phyloP scores from a whole-genome alignment of 1,140 invertebrate species.

The Penaeus chinensis region DNA sequence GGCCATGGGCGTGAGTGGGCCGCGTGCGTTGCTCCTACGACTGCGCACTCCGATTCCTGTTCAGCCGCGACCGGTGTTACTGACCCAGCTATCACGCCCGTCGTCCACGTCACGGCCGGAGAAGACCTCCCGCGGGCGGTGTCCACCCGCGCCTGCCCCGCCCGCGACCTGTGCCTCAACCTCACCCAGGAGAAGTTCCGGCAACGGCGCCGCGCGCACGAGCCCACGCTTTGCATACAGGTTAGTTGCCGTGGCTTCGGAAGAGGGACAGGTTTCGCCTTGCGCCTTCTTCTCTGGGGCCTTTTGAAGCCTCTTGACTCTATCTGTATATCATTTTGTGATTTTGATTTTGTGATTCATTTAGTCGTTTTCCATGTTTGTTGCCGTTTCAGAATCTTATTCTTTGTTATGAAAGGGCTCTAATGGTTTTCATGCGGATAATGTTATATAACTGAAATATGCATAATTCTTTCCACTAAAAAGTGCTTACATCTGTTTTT shows the following conservation, averaged over 20 bases:
- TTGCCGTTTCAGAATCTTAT: no score
- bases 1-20: slow-evolving; percentile 46
- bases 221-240: slow-evolving; percentile 23
- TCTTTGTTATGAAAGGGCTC: no score
- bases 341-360: no score
- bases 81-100: neutral
- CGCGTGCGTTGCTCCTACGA: neutral
- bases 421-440: no score
- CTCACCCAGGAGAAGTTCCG: slow-evolving; percentile 40
- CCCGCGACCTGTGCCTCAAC: slow-evolving; percentile 4
- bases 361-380: no score
- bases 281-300: no score
- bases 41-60: neutral
- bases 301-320: neutral
- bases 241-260: neutral
- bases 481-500: neutral
- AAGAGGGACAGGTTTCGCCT: neutral
- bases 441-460: no score
- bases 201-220: neutral
- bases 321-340: no score
- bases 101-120: slow-evolving; percentile 27
- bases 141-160: slow-evolving; percentile 30
- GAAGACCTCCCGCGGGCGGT: slow-evolving; percentile 23
- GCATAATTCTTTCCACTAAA: neutral
- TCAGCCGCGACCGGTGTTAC: neutral